Conservation (phyloP, 1,140 invertebrate genomes). For the Caligus rogercresseyi region DNA sequence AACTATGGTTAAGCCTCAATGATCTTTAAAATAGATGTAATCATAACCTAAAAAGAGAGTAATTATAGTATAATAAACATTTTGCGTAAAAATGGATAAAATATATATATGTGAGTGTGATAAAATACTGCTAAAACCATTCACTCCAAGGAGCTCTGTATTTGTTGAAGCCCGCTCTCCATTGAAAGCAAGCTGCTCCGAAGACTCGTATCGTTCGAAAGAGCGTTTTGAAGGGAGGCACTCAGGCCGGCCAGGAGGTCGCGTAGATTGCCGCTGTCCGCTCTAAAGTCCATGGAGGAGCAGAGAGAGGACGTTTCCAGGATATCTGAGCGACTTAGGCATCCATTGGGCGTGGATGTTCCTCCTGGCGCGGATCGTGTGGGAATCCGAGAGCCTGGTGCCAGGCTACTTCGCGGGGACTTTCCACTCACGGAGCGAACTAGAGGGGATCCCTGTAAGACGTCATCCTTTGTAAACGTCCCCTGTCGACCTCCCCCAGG, state of each 20-base stretch:
- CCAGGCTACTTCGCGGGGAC: not conserved
- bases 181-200: not conserved
- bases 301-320: constrained; percentile 27
- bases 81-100: too few species aligned
- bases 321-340: not conserved
- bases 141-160: too few species aligned
- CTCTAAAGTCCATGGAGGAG: not conserved
- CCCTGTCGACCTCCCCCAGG: not conserved
- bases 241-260: not conserved
- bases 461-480: not conserved
- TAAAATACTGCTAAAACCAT: too few species aligned
- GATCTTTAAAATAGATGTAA: too few species aligned
- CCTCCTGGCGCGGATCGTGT: not conserved
- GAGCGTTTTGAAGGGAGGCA: not conserved
- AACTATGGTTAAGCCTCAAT: too few species aligned
- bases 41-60: too few species aligned
- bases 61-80: too few species aligned
- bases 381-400: not conserved
- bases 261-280: constrained; percentile 28
- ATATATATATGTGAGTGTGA: too few species aligned
- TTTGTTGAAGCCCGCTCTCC: not conserved
- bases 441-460: not conserved
- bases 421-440: not conserved
- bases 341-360: not conserved
- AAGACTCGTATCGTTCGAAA: not conserved